A percentile compares a stretch with the other conserved stretches of the same genome.
These are phyloP conservation scores for Montipora cactus DNA, from an alignment of 64 coral and sea anemone species.

Conservation along the genomic window DNA sequence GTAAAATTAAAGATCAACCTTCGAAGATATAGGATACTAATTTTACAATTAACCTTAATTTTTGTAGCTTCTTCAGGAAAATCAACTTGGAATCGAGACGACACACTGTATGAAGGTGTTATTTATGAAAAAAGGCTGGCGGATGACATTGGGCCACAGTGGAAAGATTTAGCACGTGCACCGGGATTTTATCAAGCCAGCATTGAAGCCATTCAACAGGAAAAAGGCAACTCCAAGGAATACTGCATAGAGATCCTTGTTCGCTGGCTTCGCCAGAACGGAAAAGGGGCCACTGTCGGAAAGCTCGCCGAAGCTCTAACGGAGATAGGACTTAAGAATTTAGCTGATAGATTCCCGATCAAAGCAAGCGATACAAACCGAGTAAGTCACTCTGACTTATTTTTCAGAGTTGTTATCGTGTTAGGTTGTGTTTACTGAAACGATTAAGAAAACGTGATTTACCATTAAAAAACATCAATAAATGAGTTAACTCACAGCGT, in stretches of 20 bases:
- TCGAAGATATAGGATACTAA: no score
- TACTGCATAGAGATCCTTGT: constrained; percentile 2
- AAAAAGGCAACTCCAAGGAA: not conserved
- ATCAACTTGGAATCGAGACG: not conserved
- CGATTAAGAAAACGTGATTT: no score
- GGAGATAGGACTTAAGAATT: not conserved
- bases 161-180: not conserved
- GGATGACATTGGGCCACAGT: not conserved
- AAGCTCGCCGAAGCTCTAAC: not conserved
- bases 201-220: not conserved
- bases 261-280: not conserved
- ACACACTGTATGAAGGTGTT: not conserved
- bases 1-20: no score
- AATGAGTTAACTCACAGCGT: no score
- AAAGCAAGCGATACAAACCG: not conserved
- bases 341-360: constrained; percentile 9
- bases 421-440: no score
- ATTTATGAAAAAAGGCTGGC: not conserved
- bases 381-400: not conserved
- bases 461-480: no score
- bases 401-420: no score
- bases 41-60: not conserved
- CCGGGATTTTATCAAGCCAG: not conserved
- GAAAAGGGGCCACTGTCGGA: not conserved
- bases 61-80: not conserved